A percentile compares a stretch with the other conserved stretches of the same genome.
These are phyloP conservation scores for Cichladusa arquata DNA, from an alignment of 2,113 vertebrate species.

Conservation along the genomic window DNA sequence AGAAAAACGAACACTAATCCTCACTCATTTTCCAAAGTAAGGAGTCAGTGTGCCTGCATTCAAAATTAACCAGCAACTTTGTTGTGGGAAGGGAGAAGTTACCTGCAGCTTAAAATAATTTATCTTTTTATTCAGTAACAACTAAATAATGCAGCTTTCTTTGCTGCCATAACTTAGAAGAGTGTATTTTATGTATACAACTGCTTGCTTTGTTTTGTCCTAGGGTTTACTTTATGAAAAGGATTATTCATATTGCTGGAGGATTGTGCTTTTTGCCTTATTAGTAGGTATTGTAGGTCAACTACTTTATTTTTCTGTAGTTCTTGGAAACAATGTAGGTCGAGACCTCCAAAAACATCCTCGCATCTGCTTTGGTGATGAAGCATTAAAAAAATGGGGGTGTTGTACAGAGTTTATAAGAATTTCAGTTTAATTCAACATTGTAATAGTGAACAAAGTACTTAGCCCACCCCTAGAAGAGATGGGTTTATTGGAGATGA, in stretches of 20 bases:
- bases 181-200: not conserved
- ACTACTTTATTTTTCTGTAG: not conserved
- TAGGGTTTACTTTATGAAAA: not conserved
- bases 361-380: not conserved
- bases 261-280: not conserved
- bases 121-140: not conserved
- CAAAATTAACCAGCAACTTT: not conserved
- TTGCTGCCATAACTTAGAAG: not conserved
- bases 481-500: not conserved
- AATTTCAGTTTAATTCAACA: not conserved
- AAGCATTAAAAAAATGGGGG: not conserved
- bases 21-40: slow-evolving; percentile 99
- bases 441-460: not conserved
- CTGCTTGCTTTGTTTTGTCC: not conserved
- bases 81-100: not conserved
- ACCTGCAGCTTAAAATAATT: not conserved
- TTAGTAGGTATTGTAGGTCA: not conserved
- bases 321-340: not conserved
- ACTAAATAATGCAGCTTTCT: not conserved
- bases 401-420: not conserved
- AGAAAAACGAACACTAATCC: slow-evolving; percentile 96
- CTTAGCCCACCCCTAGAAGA: not conserved
- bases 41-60: not conserved
- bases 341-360: not conserved
- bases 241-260: not conserved